A percentile compares a stretch with the other conserved stretches of the same genome.
Conservation (phyloP, 2,113 vertebrate genomes). For the Hydrolagus affinis region DNA sequence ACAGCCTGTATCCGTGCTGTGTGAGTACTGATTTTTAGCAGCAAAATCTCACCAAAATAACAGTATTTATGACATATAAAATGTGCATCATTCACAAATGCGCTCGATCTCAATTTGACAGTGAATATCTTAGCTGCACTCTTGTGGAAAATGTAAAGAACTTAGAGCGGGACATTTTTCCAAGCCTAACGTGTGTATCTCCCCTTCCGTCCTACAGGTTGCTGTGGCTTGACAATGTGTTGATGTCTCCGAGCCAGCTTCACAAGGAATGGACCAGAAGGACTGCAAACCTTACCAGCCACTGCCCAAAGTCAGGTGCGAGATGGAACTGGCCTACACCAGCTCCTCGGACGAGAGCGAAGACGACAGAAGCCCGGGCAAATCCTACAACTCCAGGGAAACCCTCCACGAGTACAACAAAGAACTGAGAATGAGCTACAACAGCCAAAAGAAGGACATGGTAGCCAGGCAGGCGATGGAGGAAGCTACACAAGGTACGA, state of each 20-base stretch:
- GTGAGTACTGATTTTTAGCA: no score
- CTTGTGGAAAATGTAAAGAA: no score
- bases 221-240: slow-evolving; percentile 51
- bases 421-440: slow-evolving; percentile 80
- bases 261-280: slow-evolving; percentile 85
- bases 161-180: neutral
- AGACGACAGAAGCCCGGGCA: slow-evolving; percentile 77
- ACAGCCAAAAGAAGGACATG: slow-evolving; percentile 65
- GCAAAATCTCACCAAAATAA: no score
- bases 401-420: slow-evolving; percentile 85
- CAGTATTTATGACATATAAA: no score
- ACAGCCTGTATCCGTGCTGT: no score
- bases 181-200: neutral
- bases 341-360: slow-evolving; percentile 94
- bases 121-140: neutral
- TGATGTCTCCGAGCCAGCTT: slow-evolving; percentile 61
- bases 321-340: slow-evolving; percentile 89
- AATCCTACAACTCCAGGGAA: slow-evolving; percentile 86
- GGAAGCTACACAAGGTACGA: slow-evolving; percentile 76
- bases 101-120: no score
- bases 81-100: no score
- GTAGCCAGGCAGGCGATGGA: slow-evolving; percentile 68
- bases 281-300: slow-evolving; percentile 96
- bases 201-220: slow-evolving; percentile 49
- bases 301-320: slow-evolving; percentile 84